These are phyloP conservation scores for Polietes domitor DNA, from an alignment of 2,888 invertebrate species.

Conservation along the genomic window DNA sequence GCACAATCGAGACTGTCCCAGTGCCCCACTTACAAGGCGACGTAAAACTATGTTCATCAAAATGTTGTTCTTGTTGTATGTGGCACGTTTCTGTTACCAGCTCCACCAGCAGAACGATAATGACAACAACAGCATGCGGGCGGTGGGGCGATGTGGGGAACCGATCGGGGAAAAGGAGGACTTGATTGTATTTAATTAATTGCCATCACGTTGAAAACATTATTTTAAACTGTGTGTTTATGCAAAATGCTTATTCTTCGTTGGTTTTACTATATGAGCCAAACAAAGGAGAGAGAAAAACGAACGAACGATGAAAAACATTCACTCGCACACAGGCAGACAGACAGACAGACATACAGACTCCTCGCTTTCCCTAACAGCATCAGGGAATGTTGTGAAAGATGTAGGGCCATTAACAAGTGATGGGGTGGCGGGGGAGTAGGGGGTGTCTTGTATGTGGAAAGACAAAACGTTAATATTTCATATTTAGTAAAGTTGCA, in stretches of 20 bases:
- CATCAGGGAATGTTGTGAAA: neutral
- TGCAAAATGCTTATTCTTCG: slow-evolving; percentile 63
- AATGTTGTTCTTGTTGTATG: neutral
- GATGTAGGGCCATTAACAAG: neutral
- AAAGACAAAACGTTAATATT: slow-evolving; percentile 17
- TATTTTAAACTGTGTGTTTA: slow-evolving; percentile 78
- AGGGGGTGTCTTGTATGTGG: neutral
- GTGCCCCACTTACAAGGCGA: neutral
- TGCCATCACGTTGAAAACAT: slow-evolving; percentile 77
- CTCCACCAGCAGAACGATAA: neutral
- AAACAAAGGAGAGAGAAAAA: neutral
- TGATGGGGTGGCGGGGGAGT: too few relatives aligned
- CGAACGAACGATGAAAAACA: neutral
- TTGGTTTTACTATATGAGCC: slow-evolving; percentile 44
- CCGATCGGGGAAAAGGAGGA: neutral
- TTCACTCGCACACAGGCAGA: neutral
- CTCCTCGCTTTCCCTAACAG: too few relatives aligned
- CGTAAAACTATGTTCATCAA: neutral
- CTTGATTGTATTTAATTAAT: slow-evolving; percentile 73
- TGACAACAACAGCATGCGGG: neutral
- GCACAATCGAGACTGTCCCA: neutral
- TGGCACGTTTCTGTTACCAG: neutral
- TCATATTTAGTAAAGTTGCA: slow-evolving; percentile 24
- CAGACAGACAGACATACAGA: neutral
- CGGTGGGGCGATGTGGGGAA: neutral